These are phyloP conservation scores for Colaptes auratus DNA, from an alignment of 2,113 vertebrate genomes.

Conservation along the genomic window DNA sequence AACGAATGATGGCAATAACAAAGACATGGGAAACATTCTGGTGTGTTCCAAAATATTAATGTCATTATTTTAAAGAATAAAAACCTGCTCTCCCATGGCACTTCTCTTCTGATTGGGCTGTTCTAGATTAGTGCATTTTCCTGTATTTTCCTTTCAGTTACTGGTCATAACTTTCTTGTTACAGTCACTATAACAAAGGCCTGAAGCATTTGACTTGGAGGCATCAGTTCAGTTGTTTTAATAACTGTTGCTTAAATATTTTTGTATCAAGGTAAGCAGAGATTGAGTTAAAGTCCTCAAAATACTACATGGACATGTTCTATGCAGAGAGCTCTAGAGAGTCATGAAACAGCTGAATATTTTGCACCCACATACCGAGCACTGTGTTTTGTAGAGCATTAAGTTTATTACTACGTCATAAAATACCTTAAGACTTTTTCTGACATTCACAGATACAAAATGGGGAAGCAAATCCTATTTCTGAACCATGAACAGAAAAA, in stretches of 20 bases:
- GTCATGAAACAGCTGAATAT: not conserved
- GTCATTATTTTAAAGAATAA: not conserved
- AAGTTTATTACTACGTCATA: slow-evolving; percentile 4
- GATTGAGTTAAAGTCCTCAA: not conserved
- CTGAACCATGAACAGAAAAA: not conserved
- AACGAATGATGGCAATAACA: not conserved
- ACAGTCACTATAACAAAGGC: not conserved
- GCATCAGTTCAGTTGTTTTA: not conserved
- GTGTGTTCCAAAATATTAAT: not conserved
- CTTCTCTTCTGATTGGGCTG: not conserved
- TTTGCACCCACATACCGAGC: not conserved
- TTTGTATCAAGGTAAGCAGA: not conserved
- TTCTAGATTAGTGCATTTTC: not conserved
- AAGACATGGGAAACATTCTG: not conserved
- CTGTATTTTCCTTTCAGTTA: not conserved
- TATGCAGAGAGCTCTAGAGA: not conserved
- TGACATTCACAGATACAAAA: not conserved
- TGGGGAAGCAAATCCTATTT: not conserved
- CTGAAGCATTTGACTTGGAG: not conserved
- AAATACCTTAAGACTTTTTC: not conserved
- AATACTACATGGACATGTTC: not conserved
- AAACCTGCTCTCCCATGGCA: not conserved
- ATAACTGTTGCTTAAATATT: not conserved
- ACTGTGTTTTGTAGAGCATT: not conserved
- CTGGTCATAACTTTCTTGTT: too few relatives aligned